phyloP scores from a whole-genome alignment of 1,140 invertebrate genomes.

The Drusus annulatus region DNA sequence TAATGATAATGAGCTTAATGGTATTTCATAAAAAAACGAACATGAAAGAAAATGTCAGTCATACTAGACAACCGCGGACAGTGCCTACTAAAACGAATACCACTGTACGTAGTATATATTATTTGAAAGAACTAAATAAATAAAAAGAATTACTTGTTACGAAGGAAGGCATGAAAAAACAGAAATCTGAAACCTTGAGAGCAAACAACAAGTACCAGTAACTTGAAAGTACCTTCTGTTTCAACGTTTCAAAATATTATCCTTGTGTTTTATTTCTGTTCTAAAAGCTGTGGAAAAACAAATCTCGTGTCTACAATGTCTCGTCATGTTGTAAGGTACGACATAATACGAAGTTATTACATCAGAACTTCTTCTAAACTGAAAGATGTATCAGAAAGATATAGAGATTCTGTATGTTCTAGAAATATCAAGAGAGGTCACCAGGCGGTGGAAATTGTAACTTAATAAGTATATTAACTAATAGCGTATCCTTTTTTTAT shows the following conservation, averaged over 20 bases:
- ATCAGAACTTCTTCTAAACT: too few relatives aligned
- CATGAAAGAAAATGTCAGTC: too few relatives aligned
- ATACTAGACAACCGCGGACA: too few relatives aligned
- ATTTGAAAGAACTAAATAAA: neutral
- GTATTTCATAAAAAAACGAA: too few relatives aligned
- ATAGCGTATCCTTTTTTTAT: too few relatives aligned
- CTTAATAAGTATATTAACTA: neutral
- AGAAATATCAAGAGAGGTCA: neutral
- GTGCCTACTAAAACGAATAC: neutral
- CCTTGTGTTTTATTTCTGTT: neutral
- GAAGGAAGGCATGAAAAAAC: neutral
- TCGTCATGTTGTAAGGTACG: neutral
- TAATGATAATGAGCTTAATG: too few relatives aligned
- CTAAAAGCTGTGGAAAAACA: neutral
- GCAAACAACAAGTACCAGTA: neutral
- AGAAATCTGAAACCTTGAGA: neutral
- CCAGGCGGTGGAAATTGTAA: neutral
- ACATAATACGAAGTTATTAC: too few relatives aligned
- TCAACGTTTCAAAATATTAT: neutral
- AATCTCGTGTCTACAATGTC: conserved; percentile 3
- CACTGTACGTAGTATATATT: neutral
- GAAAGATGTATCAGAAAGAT: neutral
- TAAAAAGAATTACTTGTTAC: neutral
- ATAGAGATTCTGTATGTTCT: neutral
- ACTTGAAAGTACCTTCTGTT: too few relatives aligned